Percentiles rank a stretch among this genome's conserved stretches.
Evolutionary conservation across 2,888 invertebrate species (phyloP).

Genomic region (Terebella lapidaria): DNA sequence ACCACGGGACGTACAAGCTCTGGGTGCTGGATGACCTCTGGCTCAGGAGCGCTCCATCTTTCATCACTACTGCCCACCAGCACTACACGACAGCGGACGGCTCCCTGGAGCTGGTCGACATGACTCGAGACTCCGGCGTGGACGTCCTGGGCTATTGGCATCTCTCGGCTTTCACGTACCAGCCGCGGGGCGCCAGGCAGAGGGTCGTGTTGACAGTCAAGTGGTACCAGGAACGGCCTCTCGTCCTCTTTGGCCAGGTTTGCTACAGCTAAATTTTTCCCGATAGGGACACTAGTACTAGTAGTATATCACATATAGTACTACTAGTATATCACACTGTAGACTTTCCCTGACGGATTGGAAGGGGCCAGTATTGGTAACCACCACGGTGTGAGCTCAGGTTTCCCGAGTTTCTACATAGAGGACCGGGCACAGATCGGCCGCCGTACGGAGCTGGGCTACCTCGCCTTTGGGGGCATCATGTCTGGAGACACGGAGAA

Average conservation of each 20-base stretch:
- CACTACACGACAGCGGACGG: background rate
- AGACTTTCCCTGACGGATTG: background rate
- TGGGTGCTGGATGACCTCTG: too few species aligned
- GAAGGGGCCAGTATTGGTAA: background rate
- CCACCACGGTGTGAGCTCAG: background rate
- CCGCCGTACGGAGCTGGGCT: conserved; percentile 5
- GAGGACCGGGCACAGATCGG: background rate
- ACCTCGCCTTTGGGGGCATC: conserved; percentile 10
- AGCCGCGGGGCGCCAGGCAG: background rate
- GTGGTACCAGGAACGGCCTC: background rate
- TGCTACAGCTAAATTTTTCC: too few species aligned
- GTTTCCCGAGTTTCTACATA: background rate
- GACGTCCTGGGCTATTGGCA: background rate
- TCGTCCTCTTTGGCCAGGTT: background rate
- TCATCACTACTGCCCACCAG: background rate
- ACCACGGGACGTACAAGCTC: too few species aligned
- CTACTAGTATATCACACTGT: too few species aligned
- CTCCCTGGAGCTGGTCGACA: background rate
- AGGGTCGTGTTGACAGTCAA: background rate
- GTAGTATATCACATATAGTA: too few species aligned
- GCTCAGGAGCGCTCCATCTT: background rate
- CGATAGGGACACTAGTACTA: too few species aligned
- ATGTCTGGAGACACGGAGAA: conserved; percentile 13
- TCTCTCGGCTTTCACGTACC: background rate
- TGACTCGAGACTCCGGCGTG: background rate